A percentile compares a stretch with the other conserved stretches of the same genome.
Evolutionary conservation across 2,888 invertebrate genomes (phyloP).

Genomic region (Linnaemya vulpina): DNA sequence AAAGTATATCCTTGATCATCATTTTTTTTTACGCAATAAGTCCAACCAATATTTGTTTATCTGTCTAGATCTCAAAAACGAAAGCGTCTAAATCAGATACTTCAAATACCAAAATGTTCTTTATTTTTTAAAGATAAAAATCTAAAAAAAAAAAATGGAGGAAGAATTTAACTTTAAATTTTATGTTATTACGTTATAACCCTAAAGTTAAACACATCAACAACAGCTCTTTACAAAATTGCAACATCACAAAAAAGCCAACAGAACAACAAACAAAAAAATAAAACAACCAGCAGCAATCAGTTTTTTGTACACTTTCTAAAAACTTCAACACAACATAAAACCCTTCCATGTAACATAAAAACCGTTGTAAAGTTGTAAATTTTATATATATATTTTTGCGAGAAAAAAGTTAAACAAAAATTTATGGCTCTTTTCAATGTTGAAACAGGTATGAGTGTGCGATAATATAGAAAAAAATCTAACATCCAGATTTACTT

Average conservation of each 20-base stretch:
- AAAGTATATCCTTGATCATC: no score
- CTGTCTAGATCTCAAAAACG: no score
- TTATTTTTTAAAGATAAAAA: no score
- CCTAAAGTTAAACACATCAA: conserved; percentile 47
- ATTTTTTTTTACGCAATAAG: no score
- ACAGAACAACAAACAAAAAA: conserved; percentile 27
- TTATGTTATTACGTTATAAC: conserved; percentile 44
- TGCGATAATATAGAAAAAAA: neutral
- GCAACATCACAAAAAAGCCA: conserved; percentile 13
- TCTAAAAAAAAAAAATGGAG: neutral
- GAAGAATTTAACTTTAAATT: conserved; percentile 10
- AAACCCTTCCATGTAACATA: conserved; percentile 40
- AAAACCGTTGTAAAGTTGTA: conserved; percentile 55
- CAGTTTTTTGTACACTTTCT: conserved; percentile 35
- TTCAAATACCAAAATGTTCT: no score
- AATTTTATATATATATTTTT: conserved; percentile 51
- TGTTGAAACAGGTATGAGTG: neutral
- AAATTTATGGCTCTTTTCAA: conserved; percentile 52
- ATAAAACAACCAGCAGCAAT: conserved; percentile 28
- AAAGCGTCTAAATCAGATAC: no score
- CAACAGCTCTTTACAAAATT: conserved; percentile 33
- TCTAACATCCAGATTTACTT: neutral
- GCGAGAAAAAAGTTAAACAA: neutral
- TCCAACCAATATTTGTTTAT: no score
- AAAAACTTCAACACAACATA: conserved; percentile 52